These are phyloP conservation scores for Pimephales promelas DNA, from an alignment of 2,113 vertebrate species.

Conservation along the genomic window DNA sequence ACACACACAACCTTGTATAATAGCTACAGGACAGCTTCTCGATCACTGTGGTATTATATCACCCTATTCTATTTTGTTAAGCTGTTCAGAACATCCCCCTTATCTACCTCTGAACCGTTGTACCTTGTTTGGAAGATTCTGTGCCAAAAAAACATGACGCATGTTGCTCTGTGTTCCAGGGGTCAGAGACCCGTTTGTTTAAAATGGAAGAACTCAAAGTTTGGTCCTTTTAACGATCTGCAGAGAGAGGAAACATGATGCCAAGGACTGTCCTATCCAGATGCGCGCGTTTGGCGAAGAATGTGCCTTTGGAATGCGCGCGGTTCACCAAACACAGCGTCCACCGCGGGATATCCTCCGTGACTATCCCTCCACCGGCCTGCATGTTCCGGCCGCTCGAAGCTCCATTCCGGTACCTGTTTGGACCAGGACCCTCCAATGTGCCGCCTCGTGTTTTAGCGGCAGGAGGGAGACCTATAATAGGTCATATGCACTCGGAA, in stretches of 20 bases:
- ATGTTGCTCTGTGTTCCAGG: slow-evolving; percentile 59
- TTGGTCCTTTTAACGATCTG: slow-evolving; percentile 26
- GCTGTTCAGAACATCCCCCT: background rate
- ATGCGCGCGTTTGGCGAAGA: slow-evolving; percentile 66
- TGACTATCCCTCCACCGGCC: slow-evolving; percentile 76
- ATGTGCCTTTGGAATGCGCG: slow-evolving; percentile 64
- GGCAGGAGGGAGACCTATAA: slow-evolving; percentile 75
- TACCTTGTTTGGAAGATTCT: slow-evolving; percentile 24
- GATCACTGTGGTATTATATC: background rate
- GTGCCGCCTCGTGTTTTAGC: slow-evolving; percentile 79
- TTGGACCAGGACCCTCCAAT: slow-evolving; percentile 92
- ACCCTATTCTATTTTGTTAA: background rate
- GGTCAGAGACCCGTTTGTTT: slow-evolving; percentile 79
- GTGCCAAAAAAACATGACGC: slow-evolving; percentile 61
- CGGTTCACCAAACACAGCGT: slow-evolving; percentile 51
- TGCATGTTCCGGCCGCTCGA: slow-evolving; percentile 80
- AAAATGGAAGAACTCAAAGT: slow-evolving; percentile 62
- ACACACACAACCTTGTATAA: background rate
- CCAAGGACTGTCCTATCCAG: slow-evolving; percentile 71
- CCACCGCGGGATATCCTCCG: slow-evolving; percentile 76
- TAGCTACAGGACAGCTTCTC: background rate
- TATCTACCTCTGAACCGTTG: slow-evolving; percentile 9
- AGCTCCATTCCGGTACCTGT: slow-evolving; percentile 80
- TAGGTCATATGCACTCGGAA: slow-evolving; percentile 89
- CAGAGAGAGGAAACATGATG: slow-evolving; percentile 61